These are phyloP conservation scores for Mythimna ferrago DNA, from an alignment of 2,888 invertebrate genomes.

Conservation along the genomic window DNA sequence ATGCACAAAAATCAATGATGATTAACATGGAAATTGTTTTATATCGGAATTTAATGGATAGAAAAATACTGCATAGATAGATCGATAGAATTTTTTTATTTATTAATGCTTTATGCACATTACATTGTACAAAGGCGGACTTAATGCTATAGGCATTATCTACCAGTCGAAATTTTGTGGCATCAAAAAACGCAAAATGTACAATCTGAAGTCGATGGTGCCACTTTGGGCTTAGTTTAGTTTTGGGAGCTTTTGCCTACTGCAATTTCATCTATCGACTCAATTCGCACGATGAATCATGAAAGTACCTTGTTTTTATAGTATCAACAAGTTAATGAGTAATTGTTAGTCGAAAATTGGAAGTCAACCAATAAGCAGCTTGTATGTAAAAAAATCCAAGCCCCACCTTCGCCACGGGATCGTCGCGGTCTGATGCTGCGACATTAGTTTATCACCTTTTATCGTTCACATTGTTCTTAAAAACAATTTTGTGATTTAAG, in stretches of 20 bases:
- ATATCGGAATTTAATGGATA: no score
- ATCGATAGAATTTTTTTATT: no score
- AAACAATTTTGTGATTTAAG: conserved; percentile 14
- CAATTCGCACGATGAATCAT: conserved; percentile 20
- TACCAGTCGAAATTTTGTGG: no score
- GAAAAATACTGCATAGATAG: no score
- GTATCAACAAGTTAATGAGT: conserved; percentile 1
- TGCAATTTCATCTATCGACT: neutral
- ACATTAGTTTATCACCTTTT: conserved; percentile 14
- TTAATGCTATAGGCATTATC: no score
- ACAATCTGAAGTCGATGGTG: neutral
- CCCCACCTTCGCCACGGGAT: conserved; percentile 34
- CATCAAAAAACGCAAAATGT: no score
- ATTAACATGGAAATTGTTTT: no score
- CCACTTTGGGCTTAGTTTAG: neutral
- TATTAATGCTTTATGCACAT: no score
- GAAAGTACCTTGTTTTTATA: conserved; percentile 8
- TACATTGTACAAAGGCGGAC: no score
- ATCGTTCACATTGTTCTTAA: conserved; percentile 27
- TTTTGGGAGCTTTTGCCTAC: neutral
- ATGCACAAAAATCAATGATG: no score
- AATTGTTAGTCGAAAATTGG: conserved; percentile 1
- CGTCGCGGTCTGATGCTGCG: conserved; percentile 10
- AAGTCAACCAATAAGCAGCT: conserved; percentile 26
- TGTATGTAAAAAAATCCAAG: conserved; percentile 14